These are phyloP conservation scores for Rhabditophanes sp. DNA, from an alignment of 2,888 invertebrate genomes.

Conservation along the genomic window DNA sequence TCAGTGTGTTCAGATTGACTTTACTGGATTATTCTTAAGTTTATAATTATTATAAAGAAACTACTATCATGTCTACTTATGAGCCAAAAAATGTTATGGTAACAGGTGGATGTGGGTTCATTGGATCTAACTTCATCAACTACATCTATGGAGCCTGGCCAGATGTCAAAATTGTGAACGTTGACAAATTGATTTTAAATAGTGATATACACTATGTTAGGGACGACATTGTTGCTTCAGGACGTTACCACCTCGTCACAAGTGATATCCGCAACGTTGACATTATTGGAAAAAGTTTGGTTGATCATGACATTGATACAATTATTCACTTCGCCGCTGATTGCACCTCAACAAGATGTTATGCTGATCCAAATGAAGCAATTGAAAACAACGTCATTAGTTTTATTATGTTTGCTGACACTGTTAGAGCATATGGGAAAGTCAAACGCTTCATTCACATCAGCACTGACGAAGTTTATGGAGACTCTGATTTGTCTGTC, in stretches of 20 bases:
- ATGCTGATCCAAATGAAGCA: constrained; percentile 32
- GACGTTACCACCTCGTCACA: constrained; percentile 27
- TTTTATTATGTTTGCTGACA: constrained; percentile 34
- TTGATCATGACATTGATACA: constrained; percentile 30
- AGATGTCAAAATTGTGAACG: constrained; percentile 29
- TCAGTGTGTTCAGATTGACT: too few relatives aligned
- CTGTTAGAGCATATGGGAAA: constrained; percentile 25
- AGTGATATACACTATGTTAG: constrained; percentile 35
- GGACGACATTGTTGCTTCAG: constrained; percentile 20
- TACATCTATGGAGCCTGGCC: constrained; percentile 34
- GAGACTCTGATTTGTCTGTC: constrained; percentile 33
- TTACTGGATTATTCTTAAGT: too few relatives aligned
- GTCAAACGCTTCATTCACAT: constrained; percentile 35
- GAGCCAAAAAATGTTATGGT: constrained; percentile 27
- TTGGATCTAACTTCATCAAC: constrained; percentile 41
- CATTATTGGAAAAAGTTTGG: constrained; percentile 13
- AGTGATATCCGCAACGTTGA: constrained; percentile 32
- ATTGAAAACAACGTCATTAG: constrained; percentile 38
- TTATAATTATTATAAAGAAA: too few relatives aligned
- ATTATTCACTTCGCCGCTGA: constrained; percentile 42
- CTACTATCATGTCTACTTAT: too few relatives aligned
- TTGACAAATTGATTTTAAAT: constrained; percentile 38
- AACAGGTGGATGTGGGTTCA: constrained; percentile 43
- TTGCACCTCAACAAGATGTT: constrained; percentile 41
- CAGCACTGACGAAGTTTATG: constrained; percentile 41